Evolutionary conservation across 2,888 invertebrate genomes (phyloP).

Genomic region (Archips xylosteana): DNA sequence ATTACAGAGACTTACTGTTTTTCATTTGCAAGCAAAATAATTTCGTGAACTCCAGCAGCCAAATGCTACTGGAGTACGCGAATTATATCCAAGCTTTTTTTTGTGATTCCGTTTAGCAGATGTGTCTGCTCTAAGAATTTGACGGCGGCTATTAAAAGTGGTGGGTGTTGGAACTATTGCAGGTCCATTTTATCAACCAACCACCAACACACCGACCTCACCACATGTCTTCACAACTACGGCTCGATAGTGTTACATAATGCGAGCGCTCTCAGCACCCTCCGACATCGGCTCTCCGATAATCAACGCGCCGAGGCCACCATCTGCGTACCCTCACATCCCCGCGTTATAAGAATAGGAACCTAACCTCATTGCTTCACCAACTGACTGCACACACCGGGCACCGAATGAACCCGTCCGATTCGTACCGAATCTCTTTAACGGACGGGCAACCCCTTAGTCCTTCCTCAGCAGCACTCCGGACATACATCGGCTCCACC

Average conservation of each 20-base stretch:
- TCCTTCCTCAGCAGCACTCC: slow-evolving; percentile 79
- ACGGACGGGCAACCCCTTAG: slow-evolving; percentile 61
- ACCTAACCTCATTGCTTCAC: slow-evolving; percentile 67
- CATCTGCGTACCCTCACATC: slow-evolving; percentile 75
- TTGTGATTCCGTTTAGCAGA: background rate
- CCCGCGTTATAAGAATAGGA: slow-evolving; percentile 58
- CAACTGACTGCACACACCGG: slow-evolving; percentile 78
- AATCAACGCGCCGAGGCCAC: slow-evolving; percentile 77
- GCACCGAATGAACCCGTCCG: slow-evolving; percentile 61
- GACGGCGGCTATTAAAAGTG: slow-evolving; percentile 67
- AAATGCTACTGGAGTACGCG: background rate
- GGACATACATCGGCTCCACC: slow-evolving; percentile 78
- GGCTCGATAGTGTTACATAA: slow-evolving; percentile 75
- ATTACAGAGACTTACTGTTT: slow-evolving; percentile 47
- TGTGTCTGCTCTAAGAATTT: background rate
- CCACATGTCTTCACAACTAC: slow-evolving; percentile 84
- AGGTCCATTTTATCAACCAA: slow-evolving; percentile 86
- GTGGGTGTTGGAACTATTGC: slow-evolving; percentile 86
- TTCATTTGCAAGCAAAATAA: background rate
- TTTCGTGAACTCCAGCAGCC: background rate
- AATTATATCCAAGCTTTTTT: background rate
- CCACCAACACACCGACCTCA: slow-evolving; percentile 85
- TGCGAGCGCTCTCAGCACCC: slow-evolving; percentile 76
- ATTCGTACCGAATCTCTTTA: slow-evolving; percentile 20
- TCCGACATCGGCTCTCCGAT: slow-evolving; percentile 77